Percentiles rank a stretch among this genome's conserved stretches.
phyloP scores from a whole-genome alignment of 2,113 vertebrate genomes.

The Potamarius usumacintae region DNA sequence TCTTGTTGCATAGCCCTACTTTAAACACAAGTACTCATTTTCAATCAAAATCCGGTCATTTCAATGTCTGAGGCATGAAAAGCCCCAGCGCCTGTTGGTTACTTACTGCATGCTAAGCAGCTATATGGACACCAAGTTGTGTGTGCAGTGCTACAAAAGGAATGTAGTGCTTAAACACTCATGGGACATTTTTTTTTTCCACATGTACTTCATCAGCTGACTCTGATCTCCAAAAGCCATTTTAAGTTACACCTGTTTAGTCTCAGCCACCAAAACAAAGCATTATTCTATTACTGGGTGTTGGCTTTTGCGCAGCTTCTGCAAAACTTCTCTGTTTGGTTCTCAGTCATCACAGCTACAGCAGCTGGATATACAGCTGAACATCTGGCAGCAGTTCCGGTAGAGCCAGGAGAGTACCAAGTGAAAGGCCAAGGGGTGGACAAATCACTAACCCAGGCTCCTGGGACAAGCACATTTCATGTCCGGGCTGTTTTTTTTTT shows the following conservation, averaged over 20 bases:
- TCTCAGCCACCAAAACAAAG: not conserved
- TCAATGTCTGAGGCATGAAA: constrained; percentile 25
- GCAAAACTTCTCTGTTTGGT: not conserved
- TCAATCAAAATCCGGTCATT: constrained; percentile 50
- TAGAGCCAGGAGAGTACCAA: not conserved
- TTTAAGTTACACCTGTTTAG: not conserved
- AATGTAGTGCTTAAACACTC: not conserved
- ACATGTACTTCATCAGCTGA: not conserved
- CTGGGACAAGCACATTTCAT: not conserved
- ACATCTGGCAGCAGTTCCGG: constrained; percentile 4
- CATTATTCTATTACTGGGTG: not conserved
- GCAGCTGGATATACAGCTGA: not conserved
- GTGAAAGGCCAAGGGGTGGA: constrained; percentile 5
- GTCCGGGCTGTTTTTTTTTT: not conserved
- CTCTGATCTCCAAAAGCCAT: not conserved
- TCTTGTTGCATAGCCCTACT: constrained; percentile 89
- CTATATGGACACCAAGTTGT: constrained; percentile 27
- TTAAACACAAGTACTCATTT: constrained; percentile 46
- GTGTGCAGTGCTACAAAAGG: constrained; percentile 35
- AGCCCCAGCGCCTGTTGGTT: not conserved
- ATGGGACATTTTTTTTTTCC: not conserved
- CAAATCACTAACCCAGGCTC: not conserved
- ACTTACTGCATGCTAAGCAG: constrained; percentile 35
- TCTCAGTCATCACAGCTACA: not conserved
- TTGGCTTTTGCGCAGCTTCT: not conserved